phyloP scores from a whole-genome alignment of 1,140 invertebrate genomes.

The Bombus balteatus region DNA sequence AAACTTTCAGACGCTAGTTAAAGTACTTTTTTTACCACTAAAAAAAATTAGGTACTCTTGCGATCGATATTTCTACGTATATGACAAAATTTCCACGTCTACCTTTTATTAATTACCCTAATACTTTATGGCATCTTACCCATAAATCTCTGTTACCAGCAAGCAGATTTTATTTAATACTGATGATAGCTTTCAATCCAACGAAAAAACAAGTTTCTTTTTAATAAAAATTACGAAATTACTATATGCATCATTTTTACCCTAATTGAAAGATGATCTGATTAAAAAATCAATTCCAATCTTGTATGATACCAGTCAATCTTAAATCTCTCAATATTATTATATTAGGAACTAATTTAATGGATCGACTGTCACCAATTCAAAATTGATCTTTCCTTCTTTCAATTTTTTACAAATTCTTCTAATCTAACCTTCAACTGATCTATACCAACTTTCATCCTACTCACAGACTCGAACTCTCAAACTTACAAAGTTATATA shows the following conservation, averaged over 20 bases:
- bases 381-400: background rate
- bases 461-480: slow-evolving; percentile 13
- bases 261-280: background rate
- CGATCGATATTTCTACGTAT: slow-evolving; percentile 19
- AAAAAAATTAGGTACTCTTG: slow-evolving; percentile 38
- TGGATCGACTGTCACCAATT: slow-evolving; percentile 17
- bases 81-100: slow-evolving; percentile 12
- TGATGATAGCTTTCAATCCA: slow-evolving; percentile 33
- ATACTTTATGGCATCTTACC: slow-evolving; percentile 48
- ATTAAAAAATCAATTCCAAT: background rate
- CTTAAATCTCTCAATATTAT: slow-evolving; percentile 5
- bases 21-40: slow-evolving; percentile 28
- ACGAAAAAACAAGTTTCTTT: slow-evolving; percentile 8
- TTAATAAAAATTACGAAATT: background rate
- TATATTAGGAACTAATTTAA: slow-evolving; percentile 29
- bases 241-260: background rate
- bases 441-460: background rate
- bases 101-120: slow-evolving; percentile 23
- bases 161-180: slow-evolving; percentile 43
- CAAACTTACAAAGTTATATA: slow-evolving; percentile 21
- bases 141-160: slow-evolving; percentile 31
- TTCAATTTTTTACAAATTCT: background rate
- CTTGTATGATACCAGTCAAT: slow-evolving; percentile 18
- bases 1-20: slow-evolving; percentile 7
- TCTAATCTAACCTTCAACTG: background rate